These are phyloP conservation scores for Hemiscyllium ocellatum DNA, from an alignment of 2,113 vertebrate genomes.

Conservation along the genomic window DNA sequence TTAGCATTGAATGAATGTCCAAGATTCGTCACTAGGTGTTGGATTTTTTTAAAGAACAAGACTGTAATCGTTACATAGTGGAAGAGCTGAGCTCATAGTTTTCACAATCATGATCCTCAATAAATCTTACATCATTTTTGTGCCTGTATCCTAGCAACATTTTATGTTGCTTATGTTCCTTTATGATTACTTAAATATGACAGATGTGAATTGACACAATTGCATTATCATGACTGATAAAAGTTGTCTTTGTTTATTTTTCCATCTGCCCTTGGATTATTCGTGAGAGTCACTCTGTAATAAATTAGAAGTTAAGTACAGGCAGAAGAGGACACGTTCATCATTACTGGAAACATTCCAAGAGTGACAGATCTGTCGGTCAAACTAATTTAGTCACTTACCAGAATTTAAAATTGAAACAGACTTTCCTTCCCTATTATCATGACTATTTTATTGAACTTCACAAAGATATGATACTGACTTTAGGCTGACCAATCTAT, in stretches of 20 bases:
- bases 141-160: not conserved
- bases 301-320: not conserved
- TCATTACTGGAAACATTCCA: not conserved
- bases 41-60: not conserved
- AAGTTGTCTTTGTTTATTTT: not conserved
- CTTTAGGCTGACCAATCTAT: not conserved
- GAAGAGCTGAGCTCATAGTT: not conserved
- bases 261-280: not conserved
- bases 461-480: not conserved
- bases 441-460: not conserved
- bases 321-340: not conserved
- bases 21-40: not conserved
- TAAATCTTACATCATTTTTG: not conserved
- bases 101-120: not conserved
- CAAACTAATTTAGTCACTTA: not conserved
- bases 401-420: not conserved
- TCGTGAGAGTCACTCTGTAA: not conserved
- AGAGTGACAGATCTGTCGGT: not conserved
- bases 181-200: not conserved
- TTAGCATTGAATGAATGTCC: not conserved
- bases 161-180: not conserved
- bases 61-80: not conserved
- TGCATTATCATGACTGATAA: not conserved
- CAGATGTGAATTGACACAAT: not conserved
- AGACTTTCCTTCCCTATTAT: not conserved